Conservation (phyloP, 2,888 invertebrate genomes). For the Scaptomyza polygonia region DNA sequence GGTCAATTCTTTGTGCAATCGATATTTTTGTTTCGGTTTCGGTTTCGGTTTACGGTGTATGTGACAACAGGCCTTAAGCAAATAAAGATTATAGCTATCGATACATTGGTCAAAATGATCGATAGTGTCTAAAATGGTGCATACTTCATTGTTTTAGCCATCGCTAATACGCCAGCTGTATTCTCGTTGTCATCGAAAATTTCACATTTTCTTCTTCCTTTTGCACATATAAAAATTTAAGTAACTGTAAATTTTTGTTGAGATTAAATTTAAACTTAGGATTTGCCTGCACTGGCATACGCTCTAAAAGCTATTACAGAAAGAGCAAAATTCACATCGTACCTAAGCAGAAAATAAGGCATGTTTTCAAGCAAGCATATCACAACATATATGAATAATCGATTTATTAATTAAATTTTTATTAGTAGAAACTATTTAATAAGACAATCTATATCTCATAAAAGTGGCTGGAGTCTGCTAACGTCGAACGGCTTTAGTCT, state of each 20-base stretch:
- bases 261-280: constrained; percentile 8
- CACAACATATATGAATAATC: neutral
- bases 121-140: neutral
- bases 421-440: constrained; percentile 1
- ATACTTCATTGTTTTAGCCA: neutral
- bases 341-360: constrained; percentile 11
- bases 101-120: neutral
- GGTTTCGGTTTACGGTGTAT: no score
- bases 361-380: constrained; percentile 2
- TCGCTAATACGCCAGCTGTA: neutral
- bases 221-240: constrained; percentile 60
- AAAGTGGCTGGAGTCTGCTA: neutral
- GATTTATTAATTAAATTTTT: constrained; percentile 8
- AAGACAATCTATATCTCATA: neutral
- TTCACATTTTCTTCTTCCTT: constrained; percentile 49
- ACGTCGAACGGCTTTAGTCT: neutral
- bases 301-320: constrained; percentile 1
- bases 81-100: no score
- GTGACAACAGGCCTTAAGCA: no score
- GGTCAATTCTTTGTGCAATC: no score
- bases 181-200: constrained; percentile 66
- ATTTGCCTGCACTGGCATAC: constrained; percentile 5
- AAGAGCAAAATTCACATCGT: constrained; percentile 8
- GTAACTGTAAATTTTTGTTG: constrained; percentile 53
- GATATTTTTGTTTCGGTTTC: no score